Percentiles rank a stretch among this genome's conserved stretches.
Evolutionary conservation across 2,797 vertebrate species (phyloP).

Genomic region (Hipposideros larvatus): DNA sequence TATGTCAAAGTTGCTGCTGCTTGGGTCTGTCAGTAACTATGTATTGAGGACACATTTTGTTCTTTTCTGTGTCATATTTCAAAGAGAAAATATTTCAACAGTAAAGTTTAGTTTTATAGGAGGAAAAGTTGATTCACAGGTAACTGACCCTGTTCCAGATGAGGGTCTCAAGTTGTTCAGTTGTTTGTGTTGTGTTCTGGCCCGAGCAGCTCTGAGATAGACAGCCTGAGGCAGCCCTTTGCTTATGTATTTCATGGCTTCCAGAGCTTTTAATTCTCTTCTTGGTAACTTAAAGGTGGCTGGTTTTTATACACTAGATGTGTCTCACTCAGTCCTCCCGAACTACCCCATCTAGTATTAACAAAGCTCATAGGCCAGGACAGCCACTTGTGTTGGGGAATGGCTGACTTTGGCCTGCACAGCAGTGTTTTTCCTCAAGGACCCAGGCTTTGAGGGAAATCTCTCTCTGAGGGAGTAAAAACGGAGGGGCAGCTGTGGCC

Average conservation of each 20-base stretch:
- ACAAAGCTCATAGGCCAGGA: not conserved
- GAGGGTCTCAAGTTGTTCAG: not conserved
- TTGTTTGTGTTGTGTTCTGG: not conserved
- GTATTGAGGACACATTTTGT: not conserved
- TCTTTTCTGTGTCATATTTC: conserved; percentile 27
- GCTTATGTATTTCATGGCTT: not conserved
- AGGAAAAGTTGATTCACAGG: not conserved
- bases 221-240: not conserved
- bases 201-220: not conserved
- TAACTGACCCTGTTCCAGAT: not conserved
- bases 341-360: not conserved
- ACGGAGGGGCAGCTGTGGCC: not conserved
- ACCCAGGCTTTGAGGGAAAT: not conserved
- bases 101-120: conserved; percentile 18
- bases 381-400: not conserved
- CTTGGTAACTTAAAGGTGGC: not conserved
- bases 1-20: not conserved
- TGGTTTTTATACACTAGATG: not conserved
- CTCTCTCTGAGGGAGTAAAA: not conserved
- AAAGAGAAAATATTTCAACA: not conserved
- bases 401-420: not conserved
- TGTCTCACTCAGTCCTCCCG: not conserved
- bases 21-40: not conserved
- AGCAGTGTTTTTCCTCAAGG: not conserved
- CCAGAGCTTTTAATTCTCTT: not conserved